Evolutionary conservation across 2,113 vertebrate species (phyloP).

Genomic region (Zosterops borbonicus): DNA sequence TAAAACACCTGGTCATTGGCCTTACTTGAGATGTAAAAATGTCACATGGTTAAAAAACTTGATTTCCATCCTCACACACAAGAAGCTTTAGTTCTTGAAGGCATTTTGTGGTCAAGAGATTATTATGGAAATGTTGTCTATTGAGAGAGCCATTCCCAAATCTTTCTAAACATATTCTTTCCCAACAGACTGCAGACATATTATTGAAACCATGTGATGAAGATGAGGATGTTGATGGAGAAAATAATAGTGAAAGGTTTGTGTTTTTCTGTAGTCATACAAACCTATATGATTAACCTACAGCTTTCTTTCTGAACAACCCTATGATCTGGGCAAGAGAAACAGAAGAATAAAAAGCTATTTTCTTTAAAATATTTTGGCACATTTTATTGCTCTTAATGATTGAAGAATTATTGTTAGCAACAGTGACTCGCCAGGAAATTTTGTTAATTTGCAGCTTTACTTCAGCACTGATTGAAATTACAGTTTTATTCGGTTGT

Average conservation of each 20-base stretch:
- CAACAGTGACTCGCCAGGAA: not conserved
- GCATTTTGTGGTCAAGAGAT: not conserved
- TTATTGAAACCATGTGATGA: constrained; percentile 80
- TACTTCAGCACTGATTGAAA: not conserved
- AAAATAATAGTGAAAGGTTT: constrained; percentile 85
- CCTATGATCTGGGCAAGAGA: not conserved
- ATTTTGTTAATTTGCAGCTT: not conserved
- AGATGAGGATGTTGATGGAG: constrained; percentile 80
- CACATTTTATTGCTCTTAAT: not conserved
- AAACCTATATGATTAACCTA: not conserved
- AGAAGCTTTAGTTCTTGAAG: not conserved
- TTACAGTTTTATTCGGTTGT: not conserved
- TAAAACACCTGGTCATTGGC: not conserved
- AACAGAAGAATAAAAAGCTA: not conserved
- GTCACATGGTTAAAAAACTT: not conserved
- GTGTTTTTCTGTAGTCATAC: not conserved
- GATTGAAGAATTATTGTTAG: not conserved
- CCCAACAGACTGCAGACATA: constrained; percentile 67
- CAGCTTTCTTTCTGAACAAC: not conserved
- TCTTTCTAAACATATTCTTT: constrained; percentile 17
- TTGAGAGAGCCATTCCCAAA: not conserved
- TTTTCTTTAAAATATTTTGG: not conserved
- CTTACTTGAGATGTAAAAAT: not conserved
- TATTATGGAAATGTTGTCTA: not conserved
- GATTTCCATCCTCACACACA: not conserved